phyloP scores from a whole-genome alignment of 2,888 invertebrate genomes.

The Leptopilina syphax region DNA sequence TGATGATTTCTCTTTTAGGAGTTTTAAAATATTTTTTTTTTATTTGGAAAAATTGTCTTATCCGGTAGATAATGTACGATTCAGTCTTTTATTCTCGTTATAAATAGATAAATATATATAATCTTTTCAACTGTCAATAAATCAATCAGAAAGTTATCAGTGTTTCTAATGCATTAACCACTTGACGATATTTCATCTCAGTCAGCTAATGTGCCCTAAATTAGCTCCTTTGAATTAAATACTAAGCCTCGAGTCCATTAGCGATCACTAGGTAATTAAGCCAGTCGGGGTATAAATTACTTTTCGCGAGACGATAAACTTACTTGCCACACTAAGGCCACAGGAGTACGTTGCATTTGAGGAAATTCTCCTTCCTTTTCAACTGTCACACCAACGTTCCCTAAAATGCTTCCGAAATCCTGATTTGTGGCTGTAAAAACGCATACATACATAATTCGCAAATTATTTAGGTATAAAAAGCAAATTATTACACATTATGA shows the following conservation, averaged over 20 bases:
- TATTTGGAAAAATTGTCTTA: too few relatives aligned
- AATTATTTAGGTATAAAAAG: too few relatives aligned
- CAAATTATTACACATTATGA: too few relatives aligned
- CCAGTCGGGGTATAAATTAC: constrained; percentile 63
- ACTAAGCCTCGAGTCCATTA: constrained; percentile 62
- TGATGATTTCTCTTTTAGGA: too few relatives aligned
- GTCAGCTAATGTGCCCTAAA: constrained; percentile 42
- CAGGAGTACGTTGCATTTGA: constrained; percentile 14
- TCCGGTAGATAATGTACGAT: too few relatives aligned
- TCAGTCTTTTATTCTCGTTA: too few relatives aligned
- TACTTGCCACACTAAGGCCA: constrained; percentile 40
- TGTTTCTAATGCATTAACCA: constrained; percentile 27
- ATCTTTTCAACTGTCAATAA: background rate
- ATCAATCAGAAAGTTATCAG: constrained; percentile 11
- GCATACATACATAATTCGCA: too few relatives aligned
- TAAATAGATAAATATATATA: too few relatives aligned
- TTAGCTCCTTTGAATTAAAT: constrained; percentile 60
- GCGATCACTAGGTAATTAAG: constrained; percentile 65
- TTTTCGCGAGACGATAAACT: constrained; percentile 57
- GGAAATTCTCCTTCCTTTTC: constrained; percentile 20
- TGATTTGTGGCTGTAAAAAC: too few relatives aligned
- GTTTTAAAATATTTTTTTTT: too few relatives aligned
- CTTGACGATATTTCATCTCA: constrained; percentile 28
- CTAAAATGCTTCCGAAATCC: too few relatives aligned
- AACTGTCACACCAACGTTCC: constrained; percentile 17